Conservation (phyloP, 2,888 invertebrate species). For the Odontocerum albicorne region DNA sequence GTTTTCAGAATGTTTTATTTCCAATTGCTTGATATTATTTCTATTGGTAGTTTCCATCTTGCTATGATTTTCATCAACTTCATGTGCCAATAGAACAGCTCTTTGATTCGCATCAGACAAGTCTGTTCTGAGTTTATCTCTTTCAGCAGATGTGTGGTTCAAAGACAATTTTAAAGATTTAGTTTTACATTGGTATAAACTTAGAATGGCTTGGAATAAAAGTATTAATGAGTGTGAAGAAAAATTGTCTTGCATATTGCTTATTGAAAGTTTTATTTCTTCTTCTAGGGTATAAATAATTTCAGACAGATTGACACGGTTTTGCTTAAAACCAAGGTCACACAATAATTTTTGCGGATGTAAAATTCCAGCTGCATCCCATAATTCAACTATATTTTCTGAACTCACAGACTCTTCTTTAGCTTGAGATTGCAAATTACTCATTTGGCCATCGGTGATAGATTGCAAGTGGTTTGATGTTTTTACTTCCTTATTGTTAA, state of each 20-base stretch:
- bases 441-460: conserved; percentile 6
- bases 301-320: conserved; percentile 61
- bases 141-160: conserved; percentile 72
- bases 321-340: conserved; percentile 66
- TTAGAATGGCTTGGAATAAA: conserved; percentile 65
- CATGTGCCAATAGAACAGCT: conserved; percentile 80
- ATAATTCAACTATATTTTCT: conserved; percentile 63
- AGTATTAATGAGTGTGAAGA: conserved; percentile 46
- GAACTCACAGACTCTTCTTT: conserved; percentile 9
- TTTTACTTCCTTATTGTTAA: conserved; percentile 1
- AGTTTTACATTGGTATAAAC: conserved; percentile 69
- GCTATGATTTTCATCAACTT: conserved; percentile 88
- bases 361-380: conserved; percentile 70
- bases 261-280: conserved; percentile 48
- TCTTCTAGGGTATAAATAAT: conserved; percentile 70
- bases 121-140: conserved; percentile 78
- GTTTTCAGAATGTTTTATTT: conserved; percentile 76
- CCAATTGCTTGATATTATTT: conserved; percentile 69
- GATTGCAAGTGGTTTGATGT: conserved; percentile 1
- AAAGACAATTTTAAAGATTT: conserved; percentile 59
- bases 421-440: background rate
- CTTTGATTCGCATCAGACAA: conserved; percentile 81
- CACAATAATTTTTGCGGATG: conserved; percentile 65
- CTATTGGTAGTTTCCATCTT: conserved; percentile 77
- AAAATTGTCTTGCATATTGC: conserved; percentile 41